Evolutionary conservation across 1,140 invertebrate species (phyloP), one percentile per base, ranked within the genome.

Genomic region (Mactra quadrangularis): DNA sequence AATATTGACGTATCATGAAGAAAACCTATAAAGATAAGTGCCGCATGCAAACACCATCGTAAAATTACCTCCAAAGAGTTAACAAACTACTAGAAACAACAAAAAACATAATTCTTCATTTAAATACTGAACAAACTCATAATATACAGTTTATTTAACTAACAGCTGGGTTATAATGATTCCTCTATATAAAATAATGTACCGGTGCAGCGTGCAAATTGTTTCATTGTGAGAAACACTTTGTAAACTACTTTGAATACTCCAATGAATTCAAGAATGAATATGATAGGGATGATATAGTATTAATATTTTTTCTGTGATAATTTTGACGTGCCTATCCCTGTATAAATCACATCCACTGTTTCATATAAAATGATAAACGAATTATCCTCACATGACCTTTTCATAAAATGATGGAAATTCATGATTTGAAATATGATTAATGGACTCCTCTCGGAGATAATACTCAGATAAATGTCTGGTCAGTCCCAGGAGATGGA

Each of bases 331-430:
- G 29, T 1, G 27, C 1, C 22, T 11, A 35, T 17, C 25, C 45
- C 45, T 22, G 25, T 22, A 45, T 76, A 76, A 76, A 76, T 76
- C 74, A 76, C 31, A 25, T 31, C 2, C n/a, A n/a, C 17, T 62
- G 74, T 76, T 76, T 76, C 38, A 76, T 76, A 33, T 76, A 62
- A n/a, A 62, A 76, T 62, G 74, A 76, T 76, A 76, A 76, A 76
- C 74, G 74, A 76, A 76, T 76, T 76, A 78, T 78, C 76, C 76
- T 78, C 60, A 68, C 55, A 68, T 78, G 76, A 78, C 76, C 76
- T 78, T 78, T 78, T 78, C 76, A 66, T 78, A 78, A 68, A 68
- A 78, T 68, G 64, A 66, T 66, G 53, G 41, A 45, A 29, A 25
- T n/a, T 9, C 25, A 29, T 31, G 76, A 78, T 78, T 78, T 55